Conservation (phyloP, 1,140 invertebrate genomes). For the Luehdorfia chinensis region DNA sequence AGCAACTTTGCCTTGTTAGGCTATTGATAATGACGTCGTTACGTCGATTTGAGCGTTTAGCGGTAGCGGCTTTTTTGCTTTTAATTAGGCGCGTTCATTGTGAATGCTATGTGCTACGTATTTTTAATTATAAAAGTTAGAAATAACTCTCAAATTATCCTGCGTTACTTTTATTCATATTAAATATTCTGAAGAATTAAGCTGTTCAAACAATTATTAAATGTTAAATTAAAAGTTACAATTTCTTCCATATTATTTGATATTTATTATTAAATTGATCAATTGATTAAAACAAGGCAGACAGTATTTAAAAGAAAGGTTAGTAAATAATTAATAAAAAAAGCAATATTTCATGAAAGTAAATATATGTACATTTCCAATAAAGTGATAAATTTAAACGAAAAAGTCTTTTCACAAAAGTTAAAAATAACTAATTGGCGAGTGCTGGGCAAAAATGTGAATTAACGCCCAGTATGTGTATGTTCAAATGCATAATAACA, state of each 20-base stretch:
- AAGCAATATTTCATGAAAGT: too few species aligned
- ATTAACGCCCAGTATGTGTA: constrained; percentile 32
- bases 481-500: constrained; percentile 53
- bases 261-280: too few species aligned
- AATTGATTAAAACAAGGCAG: too few species aligned
- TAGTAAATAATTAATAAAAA: too few species aligned
- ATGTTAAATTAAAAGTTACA: too few species aligned
- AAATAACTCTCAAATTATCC: constrained; percentile 4
- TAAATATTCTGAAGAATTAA: too few species aligned
- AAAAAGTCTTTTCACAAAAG: too few species aligned
- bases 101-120: constrained; percentile 21
- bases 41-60: constrained; percentile 56
- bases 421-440: constrained; percentile 19
- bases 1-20: constrained; percentile 52
- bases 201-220: too few species aligned
- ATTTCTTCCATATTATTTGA: too few species aligned
- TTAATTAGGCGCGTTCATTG: constrained; percentile 45
- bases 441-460: constrained; percentile 15
- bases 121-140: constrained; percentile 17
- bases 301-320: too few species aligned
- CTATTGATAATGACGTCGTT: constrained; percentile 65
- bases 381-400: too few species aligned
- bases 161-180: constrained; percentile 7
- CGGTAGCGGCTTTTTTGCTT: constrained; percentile 38
- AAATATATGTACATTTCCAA: too few species aligned